A percentile compares a stretch with the other conserved stretches of the same genome.
These are phyloP conservation scores for Brassicogethes aeneus DNA, from an alignment of 2,888 invertebrate genomes.

Conservation along the genomic window DNA sequence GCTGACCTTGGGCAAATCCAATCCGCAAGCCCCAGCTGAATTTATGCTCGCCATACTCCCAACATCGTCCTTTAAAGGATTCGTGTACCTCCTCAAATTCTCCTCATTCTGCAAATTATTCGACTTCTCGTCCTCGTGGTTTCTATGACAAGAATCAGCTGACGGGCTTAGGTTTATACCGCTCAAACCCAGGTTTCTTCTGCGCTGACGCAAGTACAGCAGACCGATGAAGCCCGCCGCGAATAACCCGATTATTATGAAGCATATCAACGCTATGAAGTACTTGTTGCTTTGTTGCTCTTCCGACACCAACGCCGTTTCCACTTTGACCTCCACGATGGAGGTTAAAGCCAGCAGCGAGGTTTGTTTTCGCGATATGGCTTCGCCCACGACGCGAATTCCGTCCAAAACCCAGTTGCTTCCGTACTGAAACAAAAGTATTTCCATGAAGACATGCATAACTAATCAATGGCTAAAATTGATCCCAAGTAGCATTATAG, in stretches of 20 bases:
- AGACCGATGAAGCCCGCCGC: slow-evolving; percentile 40
- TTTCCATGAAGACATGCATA: no score
- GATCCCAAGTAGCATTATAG: no score
- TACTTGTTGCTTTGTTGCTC: slow-evolving; percentile 45
- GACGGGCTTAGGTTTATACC: slow-evolving; percentile 47
- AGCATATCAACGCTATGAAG: slow-evolving; percentile 41
- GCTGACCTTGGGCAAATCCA: slow-evolving; percentile 41
- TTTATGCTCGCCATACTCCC: slow-evolving; percentile 32
- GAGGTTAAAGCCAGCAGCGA: slow-evolving; percentile 57
- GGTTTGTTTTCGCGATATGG: slow-evolving; percentile 53
- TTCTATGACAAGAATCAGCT: slow-evolving; percentile 51
- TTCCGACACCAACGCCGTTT: slow-evolving; percentile 56
- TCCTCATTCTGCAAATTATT: slow-evolving; percentile 89
- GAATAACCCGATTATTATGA: slow-evolving; percentile 37
- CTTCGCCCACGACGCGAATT: slow-evolving; percentile 52
- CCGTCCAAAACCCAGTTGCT: slow-evolving; percentile 47
- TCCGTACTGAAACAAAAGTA: slow-evolving; percentile 42
- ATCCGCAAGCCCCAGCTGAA: slow-evolving; percentile 29
- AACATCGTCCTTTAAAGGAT: slow-evolving; percentile 44
- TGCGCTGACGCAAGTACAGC: slow-evolving; percentile 49
- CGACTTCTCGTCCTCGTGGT: slow-evolving; percentile 78
- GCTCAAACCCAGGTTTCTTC: slow-evolving; percentile 44
- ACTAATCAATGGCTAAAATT: no score
- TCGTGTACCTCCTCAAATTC: slow-evolving; percentile 60
- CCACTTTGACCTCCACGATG: slow-evolving; percentile 68